Conservation (phyloP, 2,113 vertebrate species). For the Etheostoma spectabile region DNA sequence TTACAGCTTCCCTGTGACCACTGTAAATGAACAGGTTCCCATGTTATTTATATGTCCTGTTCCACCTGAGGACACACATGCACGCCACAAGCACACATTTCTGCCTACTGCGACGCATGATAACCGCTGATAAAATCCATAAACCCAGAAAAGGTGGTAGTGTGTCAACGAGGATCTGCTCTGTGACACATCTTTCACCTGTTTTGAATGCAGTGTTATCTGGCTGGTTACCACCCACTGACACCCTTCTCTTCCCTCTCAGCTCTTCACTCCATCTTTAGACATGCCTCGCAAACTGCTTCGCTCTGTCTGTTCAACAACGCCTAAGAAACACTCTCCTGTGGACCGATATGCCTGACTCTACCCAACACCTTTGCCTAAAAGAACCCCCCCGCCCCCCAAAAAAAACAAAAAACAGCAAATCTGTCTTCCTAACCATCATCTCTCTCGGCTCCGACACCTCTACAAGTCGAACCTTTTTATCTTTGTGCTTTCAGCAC, state of each 20-base stretch:
- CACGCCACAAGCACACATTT: neutral
- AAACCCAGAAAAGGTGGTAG: neutral
- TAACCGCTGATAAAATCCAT: neutral
- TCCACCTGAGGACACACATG: neutral
- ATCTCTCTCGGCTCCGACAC: conserved; percentile 23
- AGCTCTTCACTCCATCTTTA: conserved; percentile 72
- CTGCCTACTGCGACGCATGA: neutral
- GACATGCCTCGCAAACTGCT: conserved; percentile 70
- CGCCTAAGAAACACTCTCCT: conserved; percentile 39
- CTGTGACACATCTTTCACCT: conserved; percentile 65
- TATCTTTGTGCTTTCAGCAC: conserved; percentile 61
- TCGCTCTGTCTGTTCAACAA: conserved; percentile 65
- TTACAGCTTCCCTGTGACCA: neutral
- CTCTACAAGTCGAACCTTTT: conserved; percentile 40
- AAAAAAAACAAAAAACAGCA: conserved; percentile 64
- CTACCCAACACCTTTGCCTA: conserved; percentile 57
- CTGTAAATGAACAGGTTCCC: neutral
- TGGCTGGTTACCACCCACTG: conserved; percentile 64
- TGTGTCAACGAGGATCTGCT: conserved; percentile 14
- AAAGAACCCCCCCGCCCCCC: conserved; percentile 21
- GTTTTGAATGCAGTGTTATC: conserved; percentile 64
- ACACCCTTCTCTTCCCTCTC: conserved; percentile 60
- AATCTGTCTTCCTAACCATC: conserved; percentile 52
- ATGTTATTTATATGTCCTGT: neutral
- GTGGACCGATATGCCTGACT: conserved; percentile 47